Conservation (phyloP, 1,140 invertebrate species). For the Halyomorpha halys region DNA sequence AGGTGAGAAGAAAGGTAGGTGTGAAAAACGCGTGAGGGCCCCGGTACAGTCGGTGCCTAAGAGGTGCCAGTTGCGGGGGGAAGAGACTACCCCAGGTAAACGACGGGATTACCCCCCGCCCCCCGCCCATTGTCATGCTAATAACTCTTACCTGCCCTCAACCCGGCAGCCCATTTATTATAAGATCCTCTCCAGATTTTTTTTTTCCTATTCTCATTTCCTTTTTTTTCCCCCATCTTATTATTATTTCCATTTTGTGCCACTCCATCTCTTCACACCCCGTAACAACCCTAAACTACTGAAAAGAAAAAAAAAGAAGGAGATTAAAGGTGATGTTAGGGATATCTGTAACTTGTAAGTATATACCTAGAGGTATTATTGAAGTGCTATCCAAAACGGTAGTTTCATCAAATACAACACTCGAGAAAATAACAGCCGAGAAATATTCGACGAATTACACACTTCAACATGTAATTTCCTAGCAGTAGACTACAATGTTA, state of each 20-base stretch:
- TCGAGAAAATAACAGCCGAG: too few relatives aligned
- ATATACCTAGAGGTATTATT: too few relatives aligned
- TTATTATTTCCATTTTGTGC: too few relatives aligned
- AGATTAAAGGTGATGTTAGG: neutral
- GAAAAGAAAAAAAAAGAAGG: neutral
- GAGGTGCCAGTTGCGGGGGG: neutral
- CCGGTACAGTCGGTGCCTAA: neutral
- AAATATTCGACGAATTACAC: too few relatives aligned
- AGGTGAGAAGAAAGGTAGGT: neutral
- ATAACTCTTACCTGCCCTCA: neutral
- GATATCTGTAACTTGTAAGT: too few relatives aligned
- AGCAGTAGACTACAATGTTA: too few relatives aligned
- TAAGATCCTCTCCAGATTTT: neutral
- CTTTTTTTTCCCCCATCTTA: neutral
- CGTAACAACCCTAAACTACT: neutral
- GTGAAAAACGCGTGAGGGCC: neutral
- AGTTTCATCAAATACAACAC: too few relatives aligned
- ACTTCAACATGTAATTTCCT: too few relatives aligned
- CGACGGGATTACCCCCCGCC: neutral
- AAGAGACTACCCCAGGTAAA: neutral
- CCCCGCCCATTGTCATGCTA: slow-evolving; percentile 4
- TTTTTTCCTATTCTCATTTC: neutral
- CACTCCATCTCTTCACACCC: slow-evolving; percentile 3
- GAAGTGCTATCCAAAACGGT: too few relatives aligned
- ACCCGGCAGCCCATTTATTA: neutral